phyloP scores from a whole-genome alignment of 2,888 invertebrate species.

The Hemaris fuciformis region DNA sequence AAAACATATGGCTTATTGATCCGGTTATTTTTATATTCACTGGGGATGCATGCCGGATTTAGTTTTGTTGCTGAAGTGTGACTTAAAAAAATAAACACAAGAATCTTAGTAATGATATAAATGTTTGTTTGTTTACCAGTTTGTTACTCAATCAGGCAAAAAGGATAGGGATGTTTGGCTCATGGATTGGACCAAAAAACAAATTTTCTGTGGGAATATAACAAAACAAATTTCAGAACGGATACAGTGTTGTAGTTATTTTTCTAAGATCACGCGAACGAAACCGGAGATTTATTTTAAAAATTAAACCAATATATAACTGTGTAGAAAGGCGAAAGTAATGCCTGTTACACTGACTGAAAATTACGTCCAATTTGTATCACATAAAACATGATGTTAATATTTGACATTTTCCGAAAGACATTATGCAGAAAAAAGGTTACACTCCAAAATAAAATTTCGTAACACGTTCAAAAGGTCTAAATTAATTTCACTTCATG shows the following conservation, averaged over 20 bases:
- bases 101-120: not conserved
- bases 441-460: not conserved
- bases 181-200: no score
- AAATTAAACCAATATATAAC: no score
- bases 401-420: conserved; percentile 3
- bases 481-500: not conserved
- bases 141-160: no score
- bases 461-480: not conserved
- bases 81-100: not conserved
- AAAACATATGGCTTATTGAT: conserved; percentile 9
- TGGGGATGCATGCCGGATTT: not conserved
- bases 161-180: no score
- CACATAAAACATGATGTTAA: not conserved
- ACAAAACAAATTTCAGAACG: no score
- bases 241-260: no score
- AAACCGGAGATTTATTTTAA: no score
- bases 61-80: not conserved
- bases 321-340: not conserved
- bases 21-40: not conserved
- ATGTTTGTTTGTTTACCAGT: no score
- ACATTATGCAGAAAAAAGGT: not conserved
- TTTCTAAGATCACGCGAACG: no score
- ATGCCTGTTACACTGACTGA: not conserved
- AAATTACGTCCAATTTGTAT: not conserved
- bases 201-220: no score